Conservation (phyloP, 2,888 invertebrate species). For the Thera britannica region DNA sequence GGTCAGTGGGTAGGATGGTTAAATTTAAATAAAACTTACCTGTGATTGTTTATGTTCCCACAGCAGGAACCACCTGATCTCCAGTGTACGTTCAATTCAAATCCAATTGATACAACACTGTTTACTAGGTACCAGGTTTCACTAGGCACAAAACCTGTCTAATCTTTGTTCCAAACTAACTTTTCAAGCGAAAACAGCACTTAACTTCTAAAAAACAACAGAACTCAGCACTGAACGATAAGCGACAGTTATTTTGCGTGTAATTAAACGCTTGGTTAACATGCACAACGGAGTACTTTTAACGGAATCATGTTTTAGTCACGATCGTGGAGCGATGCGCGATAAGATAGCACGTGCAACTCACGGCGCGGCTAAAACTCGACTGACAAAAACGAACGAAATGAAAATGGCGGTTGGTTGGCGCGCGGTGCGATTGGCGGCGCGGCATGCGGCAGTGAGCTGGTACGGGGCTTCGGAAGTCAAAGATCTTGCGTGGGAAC, state of each 20-base stretch:
- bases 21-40: constrained; percentile 10
- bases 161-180: constrained; percentile 38
- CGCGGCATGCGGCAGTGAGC: constrained; percentile 5
- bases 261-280: constrained; percentile 39
- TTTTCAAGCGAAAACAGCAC: constrained; percentile 43
- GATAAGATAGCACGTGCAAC: constrained; percentile 52
- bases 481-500: constrained; percentile 23
- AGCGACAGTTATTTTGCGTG: constrained; percentile 42
- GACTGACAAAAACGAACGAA: constrained; percentile 58
- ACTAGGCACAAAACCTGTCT: constrained; percentile 17
- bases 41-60: constrained; percentile 14
- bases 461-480: constrained; percentile 13
- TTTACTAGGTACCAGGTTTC: constrained; percentile 7
- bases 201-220: constrained; percentile 32
- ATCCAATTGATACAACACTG: constrained; percentile 59
- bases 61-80: neutral
- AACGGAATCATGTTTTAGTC: constrained; percentile 55
- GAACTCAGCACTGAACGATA: constrained; percentile 33
- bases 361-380: constrained; percentile 59
- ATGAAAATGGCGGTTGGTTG: constrained; percentile 59
- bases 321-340: constrained; percentile 56
- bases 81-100: constrained; percentile 55
- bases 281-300: constrained; percentile 48
- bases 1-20: neutral
- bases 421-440: neutral